Base-by-base conservation (phyloP, 1,140 invertebrate species). In the Marisa cornuarietis region DNA sequence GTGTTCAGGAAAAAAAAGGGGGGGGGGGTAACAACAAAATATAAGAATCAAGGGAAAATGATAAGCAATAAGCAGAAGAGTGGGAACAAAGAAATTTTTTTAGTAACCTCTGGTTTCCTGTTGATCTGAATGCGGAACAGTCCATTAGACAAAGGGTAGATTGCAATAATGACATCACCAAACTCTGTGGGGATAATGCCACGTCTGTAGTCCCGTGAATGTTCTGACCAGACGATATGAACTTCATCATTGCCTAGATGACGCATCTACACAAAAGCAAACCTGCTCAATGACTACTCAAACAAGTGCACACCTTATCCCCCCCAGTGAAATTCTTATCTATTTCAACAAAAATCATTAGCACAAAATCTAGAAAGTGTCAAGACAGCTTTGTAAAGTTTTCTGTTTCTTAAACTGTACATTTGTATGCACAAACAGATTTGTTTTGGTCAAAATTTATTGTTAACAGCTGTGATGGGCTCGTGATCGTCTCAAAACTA, bases 181-280 rank as follows among this genome's bases (percentile, higher is more conserved):
- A 99, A 99, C 92, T 99, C 97, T 22, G 98, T 99, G 42, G 98
- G 97, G 90, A 99, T 96, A 81, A 99, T 99, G 85, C 98, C 97
- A 63, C 98, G 93, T 79, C 98, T 94, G 92, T 99, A 99, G 88
- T 98, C 96, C 76, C 97, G 93, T 89, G 93, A 94, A 90, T 99
- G 97, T 90, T 99, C 98, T 31, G 97, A 99, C 98, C 98, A 99
- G 22, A 99, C 97, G 81, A 99, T 98, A 88, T 99, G 98, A 61
- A 99, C 96, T 92, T 99, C 98, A 92, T 99, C 98, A 91, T 99
- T 99, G 66, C 98, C 98, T 75, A 99, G 92, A 93, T 99, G 98
- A 18, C 96, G 94, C 31, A 97, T 97, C 95, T 97, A 86, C 20
- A 91, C 82, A 18, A 82, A 73, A 51, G 73, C 20, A 79, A 26